A percentile compares a stretch with the other conserved stretches of the same genome.
Conservation (phyloP, 2,113 vertebrate genomes). For the Grantiella picta region DNA sequence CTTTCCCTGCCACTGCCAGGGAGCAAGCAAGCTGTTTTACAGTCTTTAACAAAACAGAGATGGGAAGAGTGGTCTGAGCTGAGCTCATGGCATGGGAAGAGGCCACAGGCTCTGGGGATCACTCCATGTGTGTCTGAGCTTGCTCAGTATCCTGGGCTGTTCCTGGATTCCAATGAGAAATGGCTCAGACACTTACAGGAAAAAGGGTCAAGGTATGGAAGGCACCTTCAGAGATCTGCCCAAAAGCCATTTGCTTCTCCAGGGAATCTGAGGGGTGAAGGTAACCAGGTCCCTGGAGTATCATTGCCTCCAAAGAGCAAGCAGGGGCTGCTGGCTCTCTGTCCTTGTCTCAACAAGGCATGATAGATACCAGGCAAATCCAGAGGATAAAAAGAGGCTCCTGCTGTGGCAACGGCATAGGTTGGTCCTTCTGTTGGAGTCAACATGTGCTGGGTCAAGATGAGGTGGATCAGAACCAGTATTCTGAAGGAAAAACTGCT, state of each 20-base stretch:
- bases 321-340: background rate
- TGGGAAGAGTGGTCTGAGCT: background rate
- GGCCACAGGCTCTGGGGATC: background rate
- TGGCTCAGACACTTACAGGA: background rate
- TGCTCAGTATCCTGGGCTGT: background rate
- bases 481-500: background rate
- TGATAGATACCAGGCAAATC: background rate
- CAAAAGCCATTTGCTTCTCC: background rate
- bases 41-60: background rate
- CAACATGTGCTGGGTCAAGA: background rate
- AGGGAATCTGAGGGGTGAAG: background rate
- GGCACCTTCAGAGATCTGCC: background rate
- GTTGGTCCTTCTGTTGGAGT: background rate
- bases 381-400: background rate
- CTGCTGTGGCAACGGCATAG: background rate
- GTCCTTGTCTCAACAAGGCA: background rate
- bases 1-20: background rate
- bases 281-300: background rate
- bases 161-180: background rate
- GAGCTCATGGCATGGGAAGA: background rate
- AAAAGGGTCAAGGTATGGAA: background rate
- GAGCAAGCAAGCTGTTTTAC: background rate
- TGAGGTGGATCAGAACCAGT: background rate
- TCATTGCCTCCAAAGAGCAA: background rate
- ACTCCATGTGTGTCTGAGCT: background rate